Evolutionary conservation across 2,888 invertebrate species (phyloP), one percentile per base, ranked within the genome.

Genomic region (Ectobius pallidus): DNA sequence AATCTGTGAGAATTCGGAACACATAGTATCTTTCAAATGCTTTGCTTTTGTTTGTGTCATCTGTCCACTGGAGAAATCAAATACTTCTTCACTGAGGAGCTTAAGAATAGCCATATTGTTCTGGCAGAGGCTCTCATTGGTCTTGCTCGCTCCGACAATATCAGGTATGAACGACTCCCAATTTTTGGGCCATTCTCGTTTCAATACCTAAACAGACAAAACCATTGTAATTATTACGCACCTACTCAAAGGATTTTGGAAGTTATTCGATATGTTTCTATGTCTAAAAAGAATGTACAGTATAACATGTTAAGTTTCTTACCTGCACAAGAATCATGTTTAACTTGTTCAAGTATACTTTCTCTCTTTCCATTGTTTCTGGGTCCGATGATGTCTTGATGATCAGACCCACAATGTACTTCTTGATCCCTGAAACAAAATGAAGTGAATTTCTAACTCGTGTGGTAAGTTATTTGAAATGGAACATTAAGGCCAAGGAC

Each of bases 101-200:
- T 98, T 98, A 77, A 99, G 86, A 80, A 99, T 99, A 32, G 93
- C 93, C 98, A 99, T 99, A 83, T 99, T 99, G 84, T 99, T 99
- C 86, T 99, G 98, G 87, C 99, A 99, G 65, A 99, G 88, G 80
- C 96, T 95, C 84, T 99, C 99, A 83, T 98, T 99, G 30, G 98
- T 98, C 87, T 97, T 97, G 79, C 97, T 97, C 62, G 99, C 97
- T 74, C 99, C 99, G 74, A 99, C 99, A 82, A 99, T 99, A 83
- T 99, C 99, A 80, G 95, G 92, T 79, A 99, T 99, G 84, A 99
- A 99, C 32, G 96, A 93, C 80, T 98, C 97, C 99, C 99, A 99
- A 83, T 99, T 98, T 82, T 96, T 96, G 72, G 99, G 99, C 99
- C 99, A 99, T 84, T 99, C 99, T 80, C 98, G 90, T 84, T 99